Percentiles rank a stretch among this genome's conserved stretches.
Evolutionary conservation across 1,140 invertebrate species (phyloP).

Genomic region (Bombus breviceps): DNA sequence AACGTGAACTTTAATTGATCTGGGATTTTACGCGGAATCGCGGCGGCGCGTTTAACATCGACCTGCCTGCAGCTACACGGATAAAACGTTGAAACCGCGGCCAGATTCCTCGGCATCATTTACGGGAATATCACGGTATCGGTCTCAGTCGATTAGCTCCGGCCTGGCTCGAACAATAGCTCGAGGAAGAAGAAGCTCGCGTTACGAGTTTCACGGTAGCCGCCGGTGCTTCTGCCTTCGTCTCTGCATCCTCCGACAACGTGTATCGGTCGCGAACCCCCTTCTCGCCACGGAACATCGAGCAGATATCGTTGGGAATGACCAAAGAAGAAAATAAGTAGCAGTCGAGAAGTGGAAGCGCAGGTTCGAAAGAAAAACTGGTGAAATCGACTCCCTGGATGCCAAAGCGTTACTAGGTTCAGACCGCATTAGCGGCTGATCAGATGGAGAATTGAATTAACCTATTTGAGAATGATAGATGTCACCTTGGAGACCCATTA

Average conservation of each 20-base stretch:
- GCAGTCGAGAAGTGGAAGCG: not conserved
- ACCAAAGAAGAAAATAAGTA: not conserved
- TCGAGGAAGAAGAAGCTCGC: slow-evolving; percentile 65
- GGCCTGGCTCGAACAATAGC: slow-evolving; percentile 58
- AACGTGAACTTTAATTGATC: slow-evolving; percentile 26
- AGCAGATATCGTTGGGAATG: not conserved
- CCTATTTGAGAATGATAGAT: slow-evolving; percentile 41
- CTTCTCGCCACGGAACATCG: slow-evolving; percentile 10
- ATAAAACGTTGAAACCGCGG: not conserved
- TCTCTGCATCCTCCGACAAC: not conserved
- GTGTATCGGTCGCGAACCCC: slow-evolving; percentile 19
- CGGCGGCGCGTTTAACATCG: slow-evolving; percentile 3
- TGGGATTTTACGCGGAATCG: slow-evolving; percentile 19
- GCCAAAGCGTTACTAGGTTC: not conserved
- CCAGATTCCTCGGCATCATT: slow-evolving; percentile 38
- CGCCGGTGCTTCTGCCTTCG: slow-evolving; percentile 15
- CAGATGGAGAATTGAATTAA: slow-evolving; percentile 16
- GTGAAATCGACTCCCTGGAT: slow-evolving; percentile 15
- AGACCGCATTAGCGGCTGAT: slow-evolving; percentile 7
- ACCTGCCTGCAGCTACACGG: not conserved
- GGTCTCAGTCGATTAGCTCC: slow-evolving; percentile 62
- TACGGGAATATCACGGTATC: slow-evolving; percentile 48
- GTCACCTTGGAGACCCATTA: slow-evolving; percentile 47
- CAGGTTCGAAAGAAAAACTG: not conserved
- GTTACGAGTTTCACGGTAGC: slow-evolving; percentile 66